Evolutionary conservation across 2,113 vertebrate species (phyloP).

Genomic region (Struthidea cinerea): DNA sequence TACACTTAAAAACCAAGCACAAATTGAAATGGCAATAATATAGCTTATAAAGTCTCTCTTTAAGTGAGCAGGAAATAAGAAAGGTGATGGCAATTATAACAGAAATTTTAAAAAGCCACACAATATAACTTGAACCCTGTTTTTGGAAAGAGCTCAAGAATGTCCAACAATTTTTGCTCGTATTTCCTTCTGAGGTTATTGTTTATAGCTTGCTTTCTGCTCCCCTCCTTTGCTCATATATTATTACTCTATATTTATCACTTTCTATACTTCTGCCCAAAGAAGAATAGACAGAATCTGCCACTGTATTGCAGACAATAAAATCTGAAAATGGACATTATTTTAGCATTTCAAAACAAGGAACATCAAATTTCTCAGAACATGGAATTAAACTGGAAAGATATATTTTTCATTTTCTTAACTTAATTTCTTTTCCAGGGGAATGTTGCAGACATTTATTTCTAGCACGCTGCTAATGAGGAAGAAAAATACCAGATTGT

Average conservation of each 20-base stretch:
- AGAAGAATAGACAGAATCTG: neutral
- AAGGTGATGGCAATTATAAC: neutral
- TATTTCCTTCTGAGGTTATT: neutral
- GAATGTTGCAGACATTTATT: neutral
- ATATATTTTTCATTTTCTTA: neutral
- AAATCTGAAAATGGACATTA: neutral
- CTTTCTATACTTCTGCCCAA: neutral
- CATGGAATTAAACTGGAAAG: neutral
- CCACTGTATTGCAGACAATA: neutral
- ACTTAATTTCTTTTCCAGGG: neutral
- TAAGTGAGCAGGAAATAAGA: neutral
- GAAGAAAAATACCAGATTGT: neutral
- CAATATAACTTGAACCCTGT: neutral
- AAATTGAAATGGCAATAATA: neutral
- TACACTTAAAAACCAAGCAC: neutral
- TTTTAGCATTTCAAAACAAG: neutral
- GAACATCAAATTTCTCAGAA: neutral
- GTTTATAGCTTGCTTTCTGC: neutral
- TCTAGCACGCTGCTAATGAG: neutral
- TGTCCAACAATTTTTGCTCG: neutral
- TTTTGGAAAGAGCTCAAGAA: constrained; percentile 16
- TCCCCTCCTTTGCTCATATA: neutral
- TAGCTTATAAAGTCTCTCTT: neutral
- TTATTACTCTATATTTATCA: neutral
- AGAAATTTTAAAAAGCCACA: neutral